A percentile compares a stretch with the other conserved stretches of the same genome.
Evolutionary conservation across 2,797 vertebrate species (phyloP).

Genomic region (Carcharodon carcharias): DNA sequence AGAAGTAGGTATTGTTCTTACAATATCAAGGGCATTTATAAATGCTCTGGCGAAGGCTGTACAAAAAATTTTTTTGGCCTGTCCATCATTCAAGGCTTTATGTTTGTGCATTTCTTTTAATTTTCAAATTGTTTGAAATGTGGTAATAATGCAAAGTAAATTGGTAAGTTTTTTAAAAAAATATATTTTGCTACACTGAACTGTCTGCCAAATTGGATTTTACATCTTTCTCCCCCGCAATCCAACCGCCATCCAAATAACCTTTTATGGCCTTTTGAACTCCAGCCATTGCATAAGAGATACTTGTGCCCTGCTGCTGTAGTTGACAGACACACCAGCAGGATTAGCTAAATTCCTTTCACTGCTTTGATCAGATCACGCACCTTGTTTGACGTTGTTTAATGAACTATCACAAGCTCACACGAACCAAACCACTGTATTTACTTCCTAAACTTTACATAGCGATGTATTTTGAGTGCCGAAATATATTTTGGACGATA

Average conservation of each 20-base stretch:
- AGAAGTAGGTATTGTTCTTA: neutral
- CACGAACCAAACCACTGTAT: neutral
- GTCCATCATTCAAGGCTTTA: neutral
- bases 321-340: slow-evolving; percentile 55
- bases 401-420: slow-evolving; percentile 37
- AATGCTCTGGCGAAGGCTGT: too few relatives aligned
- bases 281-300: slow-evolving; percentile 49
- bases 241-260: slow-evolving; percentile 39
- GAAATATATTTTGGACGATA: neutral
- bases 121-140: too few relatives aligned
- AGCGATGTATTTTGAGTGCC: slow-evolving; percentile 34
- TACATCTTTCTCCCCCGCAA: neutral
- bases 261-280: slow-evolving; percentile 45
- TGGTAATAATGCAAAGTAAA: too few relatives aligned
- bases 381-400: slow-evolving; percentile 40
- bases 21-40: neutral
- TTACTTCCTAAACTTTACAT: slow-evolving; percentile 29
- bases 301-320: slow-evolving; percentile 48
- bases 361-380: slow-evolving; percentile 57
- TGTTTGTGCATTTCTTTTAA: neutral
- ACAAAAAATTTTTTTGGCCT: too few relatives aligned
- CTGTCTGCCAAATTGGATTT: slow-evolving; percentile 38
- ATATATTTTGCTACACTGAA: slow-evolving; percentile 38
- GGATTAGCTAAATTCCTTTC: slow-evolving; percentile 51
- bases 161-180: slow-evolving; percentile 28